Evolutionary conservation across 2,888 invertebrate genomes (phyloP).

Genomic region (Masnerella sp.): DNA sequence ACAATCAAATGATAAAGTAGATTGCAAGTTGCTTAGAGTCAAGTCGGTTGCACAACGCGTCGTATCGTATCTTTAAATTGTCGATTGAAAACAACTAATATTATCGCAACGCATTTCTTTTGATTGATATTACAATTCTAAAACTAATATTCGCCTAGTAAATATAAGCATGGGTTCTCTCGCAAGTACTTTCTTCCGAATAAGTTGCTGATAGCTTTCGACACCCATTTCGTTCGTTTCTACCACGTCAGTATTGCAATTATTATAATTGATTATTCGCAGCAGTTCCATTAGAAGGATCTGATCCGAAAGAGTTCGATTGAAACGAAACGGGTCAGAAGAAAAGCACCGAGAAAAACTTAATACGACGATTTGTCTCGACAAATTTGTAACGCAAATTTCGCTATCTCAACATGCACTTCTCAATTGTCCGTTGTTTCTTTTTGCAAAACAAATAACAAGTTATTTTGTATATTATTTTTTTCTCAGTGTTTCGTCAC

Average conservation of each 20-base stretch:
- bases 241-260: slow-evolving; percentile 37
- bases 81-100: slow-evolving; percentile 54
- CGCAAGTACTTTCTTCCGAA: slow-evolving; percentile 64
- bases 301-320: slow-evolving; percentile 1
- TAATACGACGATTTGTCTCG: no score
- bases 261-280: no score
- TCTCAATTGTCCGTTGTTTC: background rate
- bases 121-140: slow-evolving; percentile 74
- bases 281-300: no score
- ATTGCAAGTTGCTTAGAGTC: no score
- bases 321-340: slow-evolving; percentile 6
- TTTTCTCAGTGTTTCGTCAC: slow-evolving; percentile 6
- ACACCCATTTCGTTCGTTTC: slow-evolving; percentile 10
- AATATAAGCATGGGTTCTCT: slow-evolving; percentile 73
- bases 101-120: slow-evolving; percentile 65
- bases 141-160: slow-evolving; percentile 75
- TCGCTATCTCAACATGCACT: no score
- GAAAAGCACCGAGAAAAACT: slow-evolving; percentile 13
- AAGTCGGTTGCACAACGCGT: slow-evolving; percentile 30
- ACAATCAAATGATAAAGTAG: no score
- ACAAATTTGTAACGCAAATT: no score
- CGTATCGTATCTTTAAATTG: slow-evolving; percentile 20
- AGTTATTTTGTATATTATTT: slow-evolving; percentile 3
- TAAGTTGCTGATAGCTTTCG: slow-evolving; percentile 6
- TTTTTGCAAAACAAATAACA: slow-evolving; percentile 4